Conservation (phyloP, 2,797 vertebrate species). For the Bucorvus abyssinicus region DNA sequence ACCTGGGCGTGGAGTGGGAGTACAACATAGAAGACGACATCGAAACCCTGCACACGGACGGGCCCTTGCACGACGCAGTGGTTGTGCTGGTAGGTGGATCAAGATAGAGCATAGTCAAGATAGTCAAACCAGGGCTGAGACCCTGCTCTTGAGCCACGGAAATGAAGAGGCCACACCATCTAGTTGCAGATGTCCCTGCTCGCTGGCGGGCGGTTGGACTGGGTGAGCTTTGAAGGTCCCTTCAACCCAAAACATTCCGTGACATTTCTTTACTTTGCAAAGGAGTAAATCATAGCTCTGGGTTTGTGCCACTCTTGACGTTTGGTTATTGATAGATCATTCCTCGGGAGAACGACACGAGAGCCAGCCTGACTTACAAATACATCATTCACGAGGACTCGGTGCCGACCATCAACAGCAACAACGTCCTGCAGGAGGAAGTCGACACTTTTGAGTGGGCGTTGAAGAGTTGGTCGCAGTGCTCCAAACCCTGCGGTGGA, state of each 20-base stretch:
- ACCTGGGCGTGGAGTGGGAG: constrained; percentile 95
- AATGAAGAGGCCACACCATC: neutral
- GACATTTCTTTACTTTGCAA: neutral
- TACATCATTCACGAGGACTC: constrained; percentile 98
- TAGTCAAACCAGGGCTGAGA: neutral
- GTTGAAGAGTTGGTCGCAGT: constrained; percentile 95
- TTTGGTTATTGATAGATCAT: constrained; percentile 82
- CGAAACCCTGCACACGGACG: constrained; percentile 91
- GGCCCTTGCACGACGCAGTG: constrained; percentile 89
- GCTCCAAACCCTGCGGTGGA: constrained; percentile 92
- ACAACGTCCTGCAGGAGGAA: constrained; percentile 96
- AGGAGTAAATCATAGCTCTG: neutral
- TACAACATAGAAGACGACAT: constrained; percentile 87
- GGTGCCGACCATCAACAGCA: constrained; percentile 89
- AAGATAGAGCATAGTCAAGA: no score
- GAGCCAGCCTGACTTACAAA: constrained; percentile 91
- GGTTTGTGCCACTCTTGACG: neutral
- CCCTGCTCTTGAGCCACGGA: neutral
- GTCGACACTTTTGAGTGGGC: constrained; percentile 91
- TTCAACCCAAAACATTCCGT: no score
- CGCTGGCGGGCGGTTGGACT: no score
- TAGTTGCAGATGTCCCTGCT: no score
- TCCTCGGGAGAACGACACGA: constrained; percentile 91
- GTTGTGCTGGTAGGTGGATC: constrained; percentile 87
- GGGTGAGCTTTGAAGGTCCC: no score